A percentile compares a stretch with the other conserved stretches of the same genome.
Conservation (phyloP, 2,113 vertebrate genomes). For the Numida meleagris region DNA sequence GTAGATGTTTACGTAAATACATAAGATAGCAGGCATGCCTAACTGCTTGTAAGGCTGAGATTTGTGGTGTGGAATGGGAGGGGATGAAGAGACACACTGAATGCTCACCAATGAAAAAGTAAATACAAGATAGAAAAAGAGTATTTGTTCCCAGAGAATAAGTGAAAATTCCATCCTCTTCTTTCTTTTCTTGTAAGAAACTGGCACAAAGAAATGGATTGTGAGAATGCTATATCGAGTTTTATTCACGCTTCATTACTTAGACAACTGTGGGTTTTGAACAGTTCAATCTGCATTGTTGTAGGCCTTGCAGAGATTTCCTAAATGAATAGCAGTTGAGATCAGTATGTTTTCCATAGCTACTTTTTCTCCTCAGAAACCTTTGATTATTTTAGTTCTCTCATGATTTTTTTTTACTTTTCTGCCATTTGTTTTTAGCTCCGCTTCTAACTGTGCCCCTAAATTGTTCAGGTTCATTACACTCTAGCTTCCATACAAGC, state of each 20-base stretch:
- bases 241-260: not conserved
- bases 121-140: not conserved
- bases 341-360: not conserved
- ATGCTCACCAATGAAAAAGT: not conserved
- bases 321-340: not conserved
- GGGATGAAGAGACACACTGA: not conserved
- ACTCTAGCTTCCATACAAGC: not conserved
- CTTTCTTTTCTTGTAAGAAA: not conserved
- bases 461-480: not conserved
- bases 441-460: not conserved
- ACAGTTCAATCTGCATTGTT: not conserved
- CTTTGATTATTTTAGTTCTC: not conserved
- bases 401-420: not conserved
- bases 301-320: not conserved
- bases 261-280: not conserved
- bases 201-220: not conserved
- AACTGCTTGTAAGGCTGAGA: not conserved
- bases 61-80: no score
- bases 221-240: not conserved
- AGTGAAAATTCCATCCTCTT: not conserved
- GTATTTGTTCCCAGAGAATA: not conserved
- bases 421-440: slow-evolving; percentile 36
- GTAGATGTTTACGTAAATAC: not conserved
- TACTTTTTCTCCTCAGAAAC: not conserved
- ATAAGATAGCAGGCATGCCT: not conserved